Base-by-base conservation (phyloP, 2,888 invertebrate genomes). In the Suillia variegata region DNA sequence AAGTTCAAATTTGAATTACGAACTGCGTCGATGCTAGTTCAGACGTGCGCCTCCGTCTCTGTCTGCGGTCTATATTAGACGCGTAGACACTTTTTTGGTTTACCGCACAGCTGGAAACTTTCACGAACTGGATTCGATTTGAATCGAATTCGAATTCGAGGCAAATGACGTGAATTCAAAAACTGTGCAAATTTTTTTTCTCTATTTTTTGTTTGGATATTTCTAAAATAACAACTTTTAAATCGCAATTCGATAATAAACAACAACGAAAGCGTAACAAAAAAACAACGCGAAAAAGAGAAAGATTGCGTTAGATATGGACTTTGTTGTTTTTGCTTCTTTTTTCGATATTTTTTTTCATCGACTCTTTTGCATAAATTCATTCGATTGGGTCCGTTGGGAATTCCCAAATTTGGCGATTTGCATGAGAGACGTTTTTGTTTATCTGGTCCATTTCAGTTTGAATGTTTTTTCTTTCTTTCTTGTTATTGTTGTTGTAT, bases 161-260 rank as follows among this genome's bases (percentile, higher is more conserved):
- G 63, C 63, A 64, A 67, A 63, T 74, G 71, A 74, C 74, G 74
- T 73, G 73, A 67, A 68, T 67, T 58, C 48, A 66, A 67, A 65
- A 67, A 38, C 6, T 38, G 6, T 13, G 38, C 38, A 38, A 38
- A 38, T 38, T n/a, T 38, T 5, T 38, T 5, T 38, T 31, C 12
- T 6, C 31, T 31, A 8, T 31, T 6, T 31, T 12, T 12, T n/a
- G n/a, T n/a, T n/a, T n/a, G n/a, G n/a, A n/a, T n/a, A n/a, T n/a
- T n/a, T n/a, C n/a, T n/a, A n/a, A n/a, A n/a, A 26, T 6, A 26
- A 26, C 26, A 26, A 26, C 5, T n/a, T n/a, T n/a, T n/a, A n/a
- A n/a, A n/a, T n/a, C n/a, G 26, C 5, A 10, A 26, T 26, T 6
- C 5, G 10, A 26, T 26, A 6, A 26, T 6, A 26, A 26, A 26